phyloP scores from a whole-genome alignment of 2,888 invertebrate genomes.

The Melolontha melolontha region DNA sequence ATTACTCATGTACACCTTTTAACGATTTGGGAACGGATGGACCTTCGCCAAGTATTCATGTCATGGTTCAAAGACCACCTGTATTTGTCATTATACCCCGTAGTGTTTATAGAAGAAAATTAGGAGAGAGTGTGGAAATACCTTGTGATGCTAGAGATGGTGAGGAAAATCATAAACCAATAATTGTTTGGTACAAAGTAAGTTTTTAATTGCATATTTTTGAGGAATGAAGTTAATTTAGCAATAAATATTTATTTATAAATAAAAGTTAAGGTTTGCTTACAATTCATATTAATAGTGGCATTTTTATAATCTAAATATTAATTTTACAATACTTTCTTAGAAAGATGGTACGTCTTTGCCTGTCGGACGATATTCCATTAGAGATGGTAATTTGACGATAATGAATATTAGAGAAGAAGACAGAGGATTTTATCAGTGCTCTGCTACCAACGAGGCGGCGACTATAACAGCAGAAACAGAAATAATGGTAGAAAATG shows the following conservation, averaged over 20 bases:
- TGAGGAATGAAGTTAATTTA: neutral
- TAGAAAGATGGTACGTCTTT: slow-evolving; percentile 82
- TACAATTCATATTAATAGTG: too few species aligned
- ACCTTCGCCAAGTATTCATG: slow-evolving; percentile 85
- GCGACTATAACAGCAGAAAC: slow-evolving; percentile 85
- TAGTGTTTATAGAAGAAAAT: slow-evolving; percentile 84
- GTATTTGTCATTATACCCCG: slow-evolving; percentile 84
- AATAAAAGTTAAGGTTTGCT: too few species aligned
- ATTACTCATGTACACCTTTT: slow-evolving; percentile 92
- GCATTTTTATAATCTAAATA: too few species aligned
- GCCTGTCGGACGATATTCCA: slow-evolving; percentile 75
- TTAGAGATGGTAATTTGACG: slow-evolving; percentile 84
- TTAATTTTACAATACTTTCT: slow-evolving; percentile 8
- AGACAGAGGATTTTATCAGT: slow-evolving; percentile 89
- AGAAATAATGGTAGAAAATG: slow-evolving; percentile 85
- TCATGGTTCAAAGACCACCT: slow-evolving; percentile 87
- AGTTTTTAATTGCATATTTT: slow-evolving; percentile 45
- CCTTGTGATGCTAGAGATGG: slow-evolving; percentile 84
- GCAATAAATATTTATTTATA: too few species aligned
- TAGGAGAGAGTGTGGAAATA: slow-evolving; percentile 83
- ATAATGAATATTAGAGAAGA: slow-evolving; percentile 83
- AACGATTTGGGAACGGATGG: slow-evolving; percentile 90
- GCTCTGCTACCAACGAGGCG: slow-evolving; percentile 88
- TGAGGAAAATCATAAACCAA: slow-evolving; percentile 73
- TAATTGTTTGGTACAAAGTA: slow-evolving; percentile 78